Evolutionary conservation across 2,113 vertebrate genomes (phyloP).

Genomic region (Nibea coibor): DNA sequence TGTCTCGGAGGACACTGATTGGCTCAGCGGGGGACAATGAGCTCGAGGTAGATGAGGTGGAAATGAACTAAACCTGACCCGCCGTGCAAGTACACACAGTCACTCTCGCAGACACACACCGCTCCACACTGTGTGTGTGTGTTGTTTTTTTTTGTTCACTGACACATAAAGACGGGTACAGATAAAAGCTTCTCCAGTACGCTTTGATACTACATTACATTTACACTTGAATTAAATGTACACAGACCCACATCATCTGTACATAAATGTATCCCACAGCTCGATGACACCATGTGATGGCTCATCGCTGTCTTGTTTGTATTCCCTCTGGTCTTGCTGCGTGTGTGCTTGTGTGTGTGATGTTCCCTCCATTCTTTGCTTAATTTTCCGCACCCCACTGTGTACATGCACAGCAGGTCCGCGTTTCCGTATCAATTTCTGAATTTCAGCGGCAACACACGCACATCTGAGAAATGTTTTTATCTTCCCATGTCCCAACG

Average conservation of each 20-base stretch:
- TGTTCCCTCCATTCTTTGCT: slow-evolving; percentile 46
- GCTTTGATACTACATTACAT: slow-evolving; percentile 56
- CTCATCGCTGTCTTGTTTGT: slow-evolving; percentile 47
- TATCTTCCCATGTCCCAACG: slow-evolving; percentile 38
- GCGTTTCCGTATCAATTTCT: slow-evolving; percentile 28
- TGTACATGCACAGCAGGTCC: slow-evolving; percentile 40
- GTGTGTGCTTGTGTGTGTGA: slow-evolving; percentile 15
- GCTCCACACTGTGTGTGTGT: neutral
- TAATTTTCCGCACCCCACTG: slow-evolving; percentile 51
- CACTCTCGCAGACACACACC: neutral
- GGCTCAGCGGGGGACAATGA: slow-evolving; percentile 70
- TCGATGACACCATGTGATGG: slow-evolving; percentile 38
- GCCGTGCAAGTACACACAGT: slow-evolving; percentile 19
- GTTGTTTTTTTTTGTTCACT: neutral
- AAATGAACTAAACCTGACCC: slow-evolving; percentile 76
- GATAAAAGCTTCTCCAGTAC: slow-evolving; percentile 43
- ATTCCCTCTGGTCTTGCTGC: slow-evolving; percentile 46
- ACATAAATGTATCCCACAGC: slow-evolving; percentile 34
- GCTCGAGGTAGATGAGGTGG: slow-evolving; percentile 70
- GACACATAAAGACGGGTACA: slow-evolving; percentile 31
- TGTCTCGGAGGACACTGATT: slow-evolving; percentile 74
- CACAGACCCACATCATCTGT: slow-evolving; percentile 34
- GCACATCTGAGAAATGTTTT: slow-evolving; percentile 39
- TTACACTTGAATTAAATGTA: slow-evolving; percentile 58
- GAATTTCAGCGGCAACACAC: neutral